These are phyloP conservation scores for Irena cyanogastra DNA, from an alignment of 2,113 vertebrate species.

Conservation along the genomic window DNA sequence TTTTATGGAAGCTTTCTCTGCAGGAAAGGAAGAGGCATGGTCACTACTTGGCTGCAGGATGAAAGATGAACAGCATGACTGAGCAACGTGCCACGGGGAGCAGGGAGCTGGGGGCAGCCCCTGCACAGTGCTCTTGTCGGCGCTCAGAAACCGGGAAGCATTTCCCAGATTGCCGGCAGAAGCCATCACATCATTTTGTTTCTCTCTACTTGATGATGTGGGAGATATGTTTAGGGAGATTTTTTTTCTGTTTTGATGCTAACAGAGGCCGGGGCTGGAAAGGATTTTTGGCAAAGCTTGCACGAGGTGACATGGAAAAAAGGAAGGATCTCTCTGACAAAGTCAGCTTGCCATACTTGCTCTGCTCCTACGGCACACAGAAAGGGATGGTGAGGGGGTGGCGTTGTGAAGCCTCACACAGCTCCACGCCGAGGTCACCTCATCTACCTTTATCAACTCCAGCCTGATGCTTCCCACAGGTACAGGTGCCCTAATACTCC, in stretches of 20 bases:
- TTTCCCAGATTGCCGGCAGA: accelerated
- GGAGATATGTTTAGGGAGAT: not conserved
- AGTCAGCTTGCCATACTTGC: not conserved
- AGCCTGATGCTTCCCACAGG: not conserved
- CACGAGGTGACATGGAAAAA: not conserved
- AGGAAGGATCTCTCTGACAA: not conserved
- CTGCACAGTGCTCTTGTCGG: not conserved
- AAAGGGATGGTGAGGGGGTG: not conserved
- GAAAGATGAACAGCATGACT: not conserved
- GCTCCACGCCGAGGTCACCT: not conserved
- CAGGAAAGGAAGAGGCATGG: not conserved
- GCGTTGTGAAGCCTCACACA: not conserved
- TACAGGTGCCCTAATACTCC: not conserved
- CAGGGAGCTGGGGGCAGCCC: not conserved
- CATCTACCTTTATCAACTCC: not conserved
- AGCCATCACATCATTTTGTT: not conserved
- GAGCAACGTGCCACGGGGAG: accelerated
- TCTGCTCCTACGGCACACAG: not conserved
- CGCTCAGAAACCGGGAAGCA: accelerated
- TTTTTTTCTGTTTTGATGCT: not conserved
- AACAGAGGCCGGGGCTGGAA: not conserved
- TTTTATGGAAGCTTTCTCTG: not conserved
- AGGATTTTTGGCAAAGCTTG: not conserved
- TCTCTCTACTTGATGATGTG: not conserved
- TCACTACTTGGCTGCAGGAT: not conserved